Evolutionary conservation across 2,888 invertebrate species (phyloP), one percentile per base, ranked within the genome.

Genomic region (Drosophila fulvimacula): DNA sequence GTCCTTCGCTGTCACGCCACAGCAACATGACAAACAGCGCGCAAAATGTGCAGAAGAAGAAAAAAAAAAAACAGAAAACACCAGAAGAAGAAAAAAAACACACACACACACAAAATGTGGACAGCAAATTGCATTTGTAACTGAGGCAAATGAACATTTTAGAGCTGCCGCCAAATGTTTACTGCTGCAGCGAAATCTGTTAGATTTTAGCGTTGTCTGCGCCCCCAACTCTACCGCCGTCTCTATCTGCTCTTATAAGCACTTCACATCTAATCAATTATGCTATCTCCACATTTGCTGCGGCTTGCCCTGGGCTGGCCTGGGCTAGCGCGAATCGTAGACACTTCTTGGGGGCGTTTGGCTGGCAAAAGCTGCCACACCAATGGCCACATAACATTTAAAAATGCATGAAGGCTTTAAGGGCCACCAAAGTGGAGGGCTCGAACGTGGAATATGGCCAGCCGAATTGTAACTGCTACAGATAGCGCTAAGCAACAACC

Each of bases 211-310:
- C 21, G 15, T 21, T 34, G 6, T 21, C 38, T 11, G 6, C n/a
- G 7, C n/a, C 5, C 44, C 17, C n/a, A 9, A 36, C 10, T 3
- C 13, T 15, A 1, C 32, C 32, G 13, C 36, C 21, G 39, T 57
- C 62, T 5, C 19, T 63, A 69, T 11, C 30, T 48, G 17, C 27
- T 48, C 71, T 73, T 78, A 80, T 84, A 84, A 82, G 82, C 82
- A 82, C 76, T 80, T 82, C 84, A 81, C 84, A 82, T 82, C 82
- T 82, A 82, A 82, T 82, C 84, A 82, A 82, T 82, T 82, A 82
- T 82, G 84, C 84, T 79, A 73, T 80, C 69, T 82, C 76, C 82
- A 82, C 80, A 82, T 82, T 80, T 69, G 68, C 69, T 55, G 46
- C 44, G 36, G 65, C 59, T 58, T 36, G 17, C 3, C 9, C 38